Conservation (phyloP, 1,140 invertebrate species). For the Holotrichia oblita region DNA sequence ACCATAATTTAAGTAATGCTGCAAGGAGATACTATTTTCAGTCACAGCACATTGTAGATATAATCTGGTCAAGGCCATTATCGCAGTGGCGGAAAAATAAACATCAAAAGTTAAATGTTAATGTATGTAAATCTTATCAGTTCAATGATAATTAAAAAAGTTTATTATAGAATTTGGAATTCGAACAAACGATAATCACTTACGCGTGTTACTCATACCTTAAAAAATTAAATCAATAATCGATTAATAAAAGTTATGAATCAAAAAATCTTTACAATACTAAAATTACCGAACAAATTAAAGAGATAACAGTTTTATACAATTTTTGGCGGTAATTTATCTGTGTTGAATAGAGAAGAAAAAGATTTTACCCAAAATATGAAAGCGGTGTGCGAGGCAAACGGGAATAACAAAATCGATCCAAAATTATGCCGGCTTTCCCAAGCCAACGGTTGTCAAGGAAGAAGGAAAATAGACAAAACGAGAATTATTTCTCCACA, state of each 20-base stretch:
- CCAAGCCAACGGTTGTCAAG: not conserved
- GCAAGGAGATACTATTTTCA: no score
- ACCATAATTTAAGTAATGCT: no score
- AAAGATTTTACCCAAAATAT: conserved; percentile 16
- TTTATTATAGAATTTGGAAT: not conserved
- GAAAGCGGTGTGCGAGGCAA: not conserved
- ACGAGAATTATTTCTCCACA: not conserved
- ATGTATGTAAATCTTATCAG: not conserved
- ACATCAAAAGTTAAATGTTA: not conserved
- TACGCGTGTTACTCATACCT: no score
- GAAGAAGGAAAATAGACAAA: not conserved
- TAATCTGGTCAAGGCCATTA: not conserved
- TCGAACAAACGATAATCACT: no score
- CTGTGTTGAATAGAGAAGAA: not conserved
- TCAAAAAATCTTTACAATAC: not conserved
- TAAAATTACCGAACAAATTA: not conserved
- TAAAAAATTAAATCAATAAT: no score
- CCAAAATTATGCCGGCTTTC: conserved; percentile 25
- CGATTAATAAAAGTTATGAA: no score
- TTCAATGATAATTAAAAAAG: not conserved
- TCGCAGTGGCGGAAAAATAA: not conserved
- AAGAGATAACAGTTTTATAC: not conserved
- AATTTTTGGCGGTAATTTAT: no score
- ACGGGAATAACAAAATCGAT: conserved; percentile 26
- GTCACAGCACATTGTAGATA: not conserved